Evolutionary conservation across 2,888 invertebrate species (phyloP).

Genomic region (Sinelater perroti): DNA sequence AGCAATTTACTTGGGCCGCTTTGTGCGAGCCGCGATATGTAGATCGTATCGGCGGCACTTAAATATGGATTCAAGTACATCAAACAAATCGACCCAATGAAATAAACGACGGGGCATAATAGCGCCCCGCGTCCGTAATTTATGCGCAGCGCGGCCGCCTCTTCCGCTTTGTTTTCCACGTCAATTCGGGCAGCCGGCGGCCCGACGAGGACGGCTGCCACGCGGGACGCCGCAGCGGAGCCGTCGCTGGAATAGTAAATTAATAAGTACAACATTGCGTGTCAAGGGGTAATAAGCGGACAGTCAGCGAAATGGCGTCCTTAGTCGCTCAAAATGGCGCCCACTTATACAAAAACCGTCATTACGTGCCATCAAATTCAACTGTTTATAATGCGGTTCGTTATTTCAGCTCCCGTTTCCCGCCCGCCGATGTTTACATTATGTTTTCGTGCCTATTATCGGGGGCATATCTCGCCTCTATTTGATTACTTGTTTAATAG

Average conservation of each 20-base stretch:
- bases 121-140: conserved; percentile 19
- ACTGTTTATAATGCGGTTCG: conserved; percentile 37
- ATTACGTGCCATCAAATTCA: conserved; percentile 40
- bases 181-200: conserved; percentile 10
- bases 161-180: conserved; percentile 19
- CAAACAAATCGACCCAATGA: conserved; percentile 30
- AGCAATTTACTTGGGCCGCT: conserved; percentile 13
- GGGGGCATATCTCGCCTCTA: conserved; percentile 34
- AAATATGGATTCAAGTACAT: conserved; percentile 29
- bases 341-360: conserved; percentile 42
- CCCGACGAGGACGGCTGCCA: conserved; percentile 20
- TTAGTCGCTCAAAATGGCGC: conserved; percentile 44
- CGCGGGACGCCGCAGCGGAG: conserved; percentile 26
- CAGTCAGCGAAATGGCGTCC: conserved; percentile 42
- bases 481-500: conserved; percentile 39
- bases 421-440: conserved; percentile 32
- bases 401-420: conserved; percentile 40
- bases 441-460: conserved; percentile 37
- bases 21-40: conserved; percentile 9
- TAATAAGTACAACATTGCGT: conserved; percentile 42
- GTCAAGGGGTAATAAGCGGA: conserved; percentile 42
- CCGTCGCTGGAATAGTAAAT: conserved; percentile 33
- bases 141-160: conserved; percentile 11
- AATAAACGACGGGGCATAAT: conserved; percentile 29
- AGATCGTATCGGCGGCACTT: conserved; percentile 21